phyloP scores from a whole-genome alignment of 2,888 invertebrate genomes.

The Leucophenga maculata region DNA sequence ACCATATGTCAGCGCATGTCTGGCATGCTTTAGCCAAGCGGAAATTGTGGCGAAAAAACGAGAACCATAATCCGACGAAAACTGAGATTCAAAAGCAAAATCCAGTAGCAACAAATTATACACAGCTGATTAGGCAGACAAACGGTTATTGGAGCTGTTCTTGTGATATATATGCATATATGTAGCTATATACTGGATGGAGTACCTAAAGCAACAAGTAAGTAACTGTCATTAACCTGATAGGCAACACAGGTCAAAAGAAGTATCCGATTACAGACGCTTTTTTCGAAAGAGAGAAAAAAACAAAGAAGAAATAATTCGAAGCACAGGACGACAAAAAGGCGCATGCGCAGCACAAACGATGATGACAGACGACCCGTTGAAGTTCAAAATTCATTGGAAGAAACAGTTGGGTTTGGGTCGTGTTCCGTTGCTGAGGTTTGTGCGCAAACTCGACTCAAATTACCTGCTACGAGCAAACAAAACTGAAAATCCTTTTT shows the following conservation, averaged over 20 bases:
- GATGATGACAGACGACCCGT: slow-evolving; percentile 11
- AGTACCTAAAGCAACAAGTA: slow-evolving; percentile 1
- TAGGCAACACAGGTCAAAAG: background rate
- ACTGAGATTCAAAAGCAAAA: background rate
- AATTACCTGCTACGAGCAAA: slow-evolving; percentile 1
- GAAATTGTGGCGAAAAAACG: slow-evolving; percentile 44
- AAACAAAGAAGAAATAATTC: background rate
- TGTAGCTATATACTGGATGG: background rate
- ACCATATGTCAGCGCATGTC: slow-evolving; percentile 42
- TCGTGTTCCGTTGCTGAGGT: background rate
- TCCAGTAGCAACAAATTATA: slow-evolving; percentile 60
- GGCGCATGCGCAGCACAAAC: slow-evolving; percentile 17
- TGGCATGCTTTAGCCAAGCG: slow-evolving; percentile 66
- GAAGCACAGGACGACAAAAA: background rate
- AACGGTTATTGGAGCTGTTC: slow-evolving; percentile 34
- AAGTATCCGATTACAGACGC: slow-evolving; percentile 14
- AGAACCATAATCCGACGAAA: no score
- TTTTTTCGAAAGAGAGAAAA: background rate
- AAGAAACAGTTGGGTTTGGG: slow-evolving; percentile 34
- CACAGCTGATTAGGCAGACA: slow-evolving; percentile 61
- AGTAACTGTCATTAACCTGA: slow-evolving; percentile 24
- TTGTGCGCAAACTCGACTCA: slow-evolving; percentile 1
- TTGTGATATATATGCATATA: background rate
- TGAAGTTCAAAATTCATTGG: slow-evolving; percentile 53
- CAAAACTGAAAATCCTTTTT: slow-evolving; percentile 5